Conservation (phyloP, 2,113 vertebrate genomes). For the Aspidoscelis tigris region DNA sequence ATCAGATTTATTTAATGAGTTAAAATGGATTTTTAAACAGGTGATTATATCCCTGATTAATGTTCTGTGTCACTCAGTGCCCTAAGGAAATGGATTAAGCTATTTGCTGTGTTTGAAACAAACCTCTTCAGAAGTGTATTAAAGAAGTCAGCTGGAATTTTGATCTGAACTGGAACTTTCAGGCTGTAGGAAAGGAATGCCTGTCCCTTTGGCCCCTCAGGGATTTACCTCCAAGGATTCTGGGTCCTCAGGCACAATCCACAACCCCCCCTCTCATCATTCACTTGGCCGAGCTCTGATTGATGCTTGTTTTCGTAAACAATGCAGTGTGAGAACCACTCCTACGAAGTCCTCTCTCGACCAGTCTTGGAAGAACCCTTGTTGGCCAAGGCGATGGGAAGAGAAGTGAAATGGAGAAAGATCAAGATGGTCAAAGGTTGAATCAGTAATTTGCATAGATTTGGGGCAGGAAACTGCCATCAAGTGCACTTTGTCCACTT, state of each 20-base stretch:
- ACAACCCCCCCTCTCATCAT: background rate
- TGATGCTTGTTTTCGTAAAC: background rate
- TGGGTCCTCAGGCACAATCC: background rate
- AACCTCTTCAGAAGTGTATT: background rate
- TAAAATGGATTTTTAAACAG: constrained; percentile 14
- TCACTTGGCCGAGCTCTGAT: too few species aligned
- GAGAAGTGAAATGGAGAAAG: background rate
- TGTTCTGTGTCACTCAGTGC: background rate
- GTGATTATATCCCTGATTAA: accelerated
- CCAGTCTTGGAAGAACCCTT: background rate
- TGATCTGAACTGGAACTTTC: constrained; percentile 3
- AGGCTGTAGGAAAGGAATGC: background rate
- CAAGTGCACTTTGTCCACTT: too few species aligned
- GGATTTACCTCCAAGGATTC: too few species aligned
- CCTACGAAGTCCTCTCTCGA: background rate
- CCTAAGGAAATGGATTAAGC: background rate
- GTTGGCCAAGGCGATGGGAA: background rate
- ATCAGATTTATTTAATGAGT: background rate
- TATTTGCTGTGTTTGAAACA: constrained; percentile 13
- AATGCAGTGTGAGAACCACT: background rate
- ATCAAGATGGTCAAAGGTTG: background rate
- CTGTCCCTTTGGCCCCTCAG: background rate
- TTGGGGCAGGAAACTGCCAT: too few species aligned
- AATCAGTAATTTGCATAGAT: too few species aligned
- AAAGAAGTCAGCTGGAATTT: background rate